A percentile compares a stretch with the other conserved stretches of the same genome.
phyloP scores from a whole-genome alignment of 2,797 vertebrate species.

The Siniperca scherzeri region DNA sequence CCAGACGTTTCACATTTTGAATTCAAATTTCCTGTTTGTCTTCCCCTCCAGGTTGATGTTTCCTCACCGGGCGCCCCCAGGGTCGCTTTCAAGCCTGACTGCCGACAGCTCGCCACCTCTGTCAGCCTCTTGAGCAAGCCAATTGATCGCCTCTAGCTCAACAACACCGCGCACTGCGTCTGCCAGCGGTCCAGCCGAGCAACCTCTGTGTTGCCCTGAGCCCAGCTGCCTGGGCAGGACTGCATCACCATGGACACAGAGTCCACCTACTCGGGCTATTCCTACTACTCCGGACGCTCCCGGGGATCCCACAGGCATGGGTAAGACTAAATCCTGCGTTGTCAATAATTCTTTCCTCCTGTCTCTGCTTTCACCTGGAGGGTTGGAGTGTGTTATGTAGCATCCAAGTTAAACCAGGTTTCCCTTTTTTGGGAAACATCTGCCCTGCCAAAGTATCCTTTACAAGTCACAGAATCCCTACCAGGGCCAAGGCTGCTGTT shows the following conservation, averaged over 20 bases:
- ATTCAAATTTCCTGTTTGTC: conserved; percentile 42
- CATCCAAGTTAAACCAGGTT: not conserved
- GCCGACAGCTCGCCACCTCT: conserved; percentile 64
- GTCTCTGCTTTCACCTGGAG: not conserved
- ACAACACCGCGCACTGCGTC: conserved; percentile 58
- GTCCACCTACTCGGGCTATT: conserved; percentile 96
- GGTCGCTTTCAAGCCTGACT: conserved; percentile 78
- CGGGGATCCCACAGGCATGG: conserved; percentile 91
- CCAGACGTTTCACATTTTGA: conserved; percentile 43
- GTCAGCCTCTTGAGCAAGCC: conserved; percentile 73
- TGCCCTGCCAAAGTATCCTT: not conserved
- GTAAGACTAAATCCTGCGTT: conserved; percentile 63
- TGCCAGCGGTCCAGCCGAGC: conserved; percentile 69
- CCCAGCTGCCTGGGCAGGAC: conserved; percentile 63
- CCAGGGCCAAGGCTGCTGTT: too few species aligned
- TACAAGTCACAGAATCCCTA: not conserved
- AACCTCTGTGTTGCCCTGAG: conserved; percentile 54
- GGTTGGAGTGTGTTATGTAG: not conserved
- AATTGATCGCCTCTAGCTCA: conserved; percentile 50
- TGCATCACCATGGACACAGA: conserved; percentile 93
- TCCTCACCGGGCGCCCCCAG: conserved; percentile 74
- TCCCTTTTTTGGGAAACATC: not conserved
- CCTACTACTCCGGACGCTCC: conserved; percentile 95
- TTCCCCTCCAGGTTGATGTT: conserved; percentile 78
- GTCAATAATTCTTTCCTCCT: conserved; percentile 14